These are phyloP conservation scores for Halocynthia aurantium DNA, from an alignment of 23 tunicate species.

Conservation along the genomic window DNA sequence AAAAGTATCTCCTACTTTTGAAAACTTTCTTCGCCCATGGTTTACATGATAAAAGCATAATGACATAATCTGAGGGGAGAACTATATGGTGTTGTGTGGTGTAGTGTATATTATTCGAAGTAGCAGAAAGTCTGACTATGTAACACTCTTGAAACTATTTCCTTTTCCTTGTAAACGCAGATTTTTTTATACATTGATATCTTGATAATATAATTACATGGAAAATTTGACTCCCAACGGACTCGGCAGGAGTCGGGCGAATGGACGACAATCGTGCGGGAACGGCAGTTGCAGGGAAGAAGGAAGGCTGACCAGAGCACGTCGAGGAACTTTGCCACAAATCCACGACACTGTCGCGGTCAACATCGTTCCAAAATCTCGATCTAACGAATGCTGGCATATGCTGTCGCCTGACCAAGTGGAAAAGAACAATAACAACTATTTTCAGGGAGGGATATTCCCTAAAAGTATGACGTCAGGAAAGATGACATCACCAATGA, in stretches of 20 bases:
- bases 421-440: constrained; percentile 5
- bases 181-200: neutral
- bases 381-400: neutral
- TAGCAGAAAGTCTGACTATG: too few relatives aligned
- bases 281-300: constrained; percentile 1
- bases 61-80: too few relatives aligned
- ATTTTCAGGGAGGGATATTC: neutral
- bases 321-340: neutral
- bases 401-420: neutral
- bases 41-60: too few relatives aligned
- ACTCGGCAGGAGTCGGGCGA: neutral
- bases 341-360: constrained; percentile 1
- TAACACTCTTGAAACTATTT: neutral
- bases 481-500: neutral
- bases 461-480: constrained; percentile 12
- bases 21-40: too few relatives aligned
- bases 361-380: neutral
- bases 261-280: neutral
- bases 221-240: constrained; percentile 9
- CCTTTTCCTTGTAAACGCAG: neutral
- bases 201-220: neutral
- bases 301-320: neutral
- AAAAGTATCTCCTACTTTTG: too few relatives aligned
- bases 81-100: too few relatives aligned
- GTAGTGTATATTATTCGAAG: too few relatives aligned